Percentiles rank a stretch among this genome's conserved stretches.
These are phyloP conservation scores for Oncorhynchus mykiss DNA, from an alignment of 2,113 vertebrate genomes.

Conservation along the genomic window DNA sequence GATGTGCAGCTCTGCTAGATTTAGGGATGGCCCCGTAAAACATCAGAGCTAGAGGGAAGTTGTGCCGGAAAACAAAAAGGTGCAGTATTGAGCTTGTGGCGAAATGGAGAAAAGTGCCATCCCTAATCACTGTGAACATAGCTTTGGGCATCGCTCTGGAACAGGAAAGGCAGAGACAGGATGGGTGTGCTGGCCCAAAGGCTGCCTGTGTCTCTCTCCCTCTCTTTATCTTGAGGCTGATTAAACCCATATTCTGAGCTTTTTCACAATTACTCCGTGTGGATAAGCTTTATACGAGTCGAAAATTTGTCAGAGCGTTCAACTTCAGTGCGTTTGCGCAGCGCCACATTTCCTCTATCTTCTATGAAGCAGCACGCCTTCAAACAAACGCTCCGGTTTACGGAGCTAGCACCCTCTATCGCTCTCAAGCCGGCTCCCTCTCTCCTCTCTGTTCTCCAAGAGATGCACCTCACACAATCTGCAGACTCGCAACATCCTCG, in stretches of 20 bases:
- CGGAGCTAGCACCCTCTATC: no score
- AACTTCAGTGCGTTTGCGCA: no score
- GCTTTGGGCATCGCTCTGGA: constrained; percentile 66
- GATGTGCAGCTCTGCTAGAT: constrained; percentile 70
- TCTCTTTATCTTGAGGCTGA: constrained; percentile 18
- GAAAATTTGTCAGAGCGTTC: no score
- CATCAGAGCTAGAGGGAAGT: constrained; percentile 80
- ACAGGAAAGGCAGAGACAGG: constrained; percentile 77
- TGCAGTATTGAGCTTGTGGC: constrained; percentile 75
- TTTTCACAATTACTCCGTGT: not conserved
- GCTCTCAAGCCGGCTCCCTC: no score
- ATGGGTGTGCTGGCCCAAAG: constrained; percentile 75
- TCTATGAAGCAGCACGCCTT: no score
- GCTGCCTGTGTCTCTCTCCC: constrained; percentile 59
- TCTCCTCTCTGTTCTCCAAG: no score
- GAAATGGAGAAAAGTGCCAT: constrained; percentile 62
- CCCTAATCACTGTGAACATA: constrained; percentile 68
- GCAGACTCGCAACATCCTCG: no score
- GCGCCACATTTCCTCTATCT: no score
- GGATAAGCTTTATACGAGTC: not conserved
- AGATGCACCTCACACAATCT: no score
- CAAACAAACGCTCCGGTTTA: no score
- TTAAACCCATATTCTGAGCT: not conserved
- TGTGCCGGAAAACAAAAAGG: constrained; percentile 69
- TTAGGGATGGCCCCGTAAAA: constrained; percentile 76